A percentile compares a stretch with the other conserved stretches of the same genome.
Evolutionary conservation across 2,797 vertebrate genomes (phyloP).

Genomic region (Myiothlypis chrysogaster): DNA sequence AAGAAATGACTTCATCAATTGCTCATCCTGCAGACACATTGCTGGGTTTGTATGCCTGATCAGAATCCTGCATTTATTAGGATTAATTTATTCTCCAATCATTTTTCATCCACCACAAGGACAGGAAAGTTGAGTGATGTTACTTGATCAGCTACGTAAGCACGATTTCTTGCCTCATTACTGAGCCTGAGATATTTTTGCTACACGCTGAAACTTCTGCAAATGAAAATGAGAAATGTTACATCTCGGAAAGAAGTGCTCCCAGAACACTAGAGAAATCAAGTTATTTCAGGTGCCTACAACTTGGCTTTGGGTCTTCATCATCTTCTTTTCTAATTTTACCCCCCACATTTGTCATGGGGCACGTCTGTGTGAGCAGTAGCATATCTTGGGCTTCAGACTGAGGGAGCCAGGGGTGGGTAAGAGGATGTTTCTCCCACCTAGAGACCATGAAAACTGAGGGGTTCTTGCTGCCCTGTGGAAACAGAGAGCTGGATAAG

Average conservation of each 20-base stretch:
- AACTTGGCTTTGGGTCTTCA: not conserved
- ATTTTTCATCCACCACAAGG: conserved; percentile 29
- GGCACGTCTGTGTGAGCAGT: not conserved
- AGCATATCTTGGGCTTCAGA: accelerated
- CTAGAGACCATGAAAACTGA: not conserved
- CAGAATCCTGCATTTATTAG: conserved; percentile 48
- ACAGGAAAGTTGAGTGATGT: conserved; percentile 44
- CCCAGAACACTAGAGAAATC: not conserved
- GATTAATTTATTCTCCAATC: conserved; percentile 59
- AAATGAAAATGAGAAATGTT: conserved; percentile 50
- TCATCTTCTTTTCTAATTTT: not conserved
- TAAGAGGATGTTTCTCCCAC: not conserved
- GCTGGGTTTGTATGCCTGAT: conserved; percentile 26
- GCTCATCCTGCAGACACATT: conserved; percentile 14
- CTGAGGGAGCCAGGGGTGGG: not conserved
- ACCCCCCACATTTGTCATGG: not conserved
- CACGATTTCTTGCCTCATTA: conserved; percentile 65
- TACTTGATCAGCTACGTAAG: conserved; percentile 46
- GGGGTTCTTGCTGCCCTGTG: not conserved
- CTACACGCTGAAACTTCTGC: conserved; percentile 30
- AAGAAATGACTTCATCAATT: conserved; percentile 61
- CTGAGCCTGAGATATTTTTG: conserved; percentile 48
- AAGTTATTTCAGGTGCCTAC: conserved; percentile 5
- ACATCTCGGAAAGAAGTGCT: not conserved
- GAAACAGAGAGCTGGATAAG: not conserved